These are phyloP conservation scores for Dynastes grantii DNA, from an alignment of 2,888 invertebrate genomes.

Conservation along the genomic window DNA sequence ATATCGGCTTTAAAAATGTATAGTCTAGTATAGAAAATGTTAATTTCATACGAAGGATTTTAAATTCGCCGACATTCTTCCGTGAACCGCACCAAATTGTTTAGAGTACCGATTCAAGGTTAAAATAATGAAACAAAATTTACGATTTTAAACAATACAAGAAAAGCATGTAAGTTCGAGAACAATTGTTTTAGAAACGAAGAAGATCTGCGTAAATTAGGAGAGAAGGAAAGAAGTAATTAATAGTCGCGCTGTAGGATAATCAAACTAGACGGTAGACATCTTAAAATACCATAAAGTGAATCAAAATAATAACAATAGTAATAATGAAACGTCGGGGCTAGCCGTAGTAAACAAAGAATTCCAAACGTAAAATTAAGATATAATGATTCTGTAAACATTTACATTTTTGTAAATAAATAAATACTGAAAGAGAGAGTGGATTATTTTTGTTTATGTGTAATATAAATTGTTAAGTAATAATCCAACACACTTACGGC, in stretches of 20 bases:
- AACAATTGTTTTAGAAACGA: background rate
- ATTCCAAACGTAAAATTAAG: slow-evolving; percentile 50
- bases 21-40: background rate
- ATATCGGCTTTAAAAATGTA: background rate
- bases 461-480: slow-evolving; percentile 53
- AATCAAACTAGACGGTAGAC: slow-evolving; percentile 7
- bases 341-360: slow-evolving; percentile 45
- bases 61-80: background rate
- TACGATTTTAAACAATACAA: slow-evolving; percentile 8
- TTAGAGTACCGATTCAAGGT: background rate
- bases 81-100: background rate
- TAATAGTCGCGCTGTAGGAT: background rate
- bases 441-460: slow-evolving; percentile 52
- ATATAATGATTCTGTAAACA: slow-evolving; percentile 51
- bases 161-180: background rate
- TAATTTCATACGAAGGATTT: background rate
- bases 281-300: slow-evolving; percentile 28
- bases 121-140: slow-evolving; percentile 7
- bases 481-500: slow-evolving; percentile 44
- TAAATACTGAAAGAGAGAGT: slow-evolving; percentile 47
- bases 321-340: background rate
- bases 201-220: background rate
- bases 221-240: background rate
- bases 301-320: slow-evolving; percentile 43
- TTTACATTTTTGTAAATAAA: slow-evolving; percentile 53